Evolutionary conservation across 1,140 invertebrate genomes (phyloP).

Genomic region (Cydia pomonella): DNA sequence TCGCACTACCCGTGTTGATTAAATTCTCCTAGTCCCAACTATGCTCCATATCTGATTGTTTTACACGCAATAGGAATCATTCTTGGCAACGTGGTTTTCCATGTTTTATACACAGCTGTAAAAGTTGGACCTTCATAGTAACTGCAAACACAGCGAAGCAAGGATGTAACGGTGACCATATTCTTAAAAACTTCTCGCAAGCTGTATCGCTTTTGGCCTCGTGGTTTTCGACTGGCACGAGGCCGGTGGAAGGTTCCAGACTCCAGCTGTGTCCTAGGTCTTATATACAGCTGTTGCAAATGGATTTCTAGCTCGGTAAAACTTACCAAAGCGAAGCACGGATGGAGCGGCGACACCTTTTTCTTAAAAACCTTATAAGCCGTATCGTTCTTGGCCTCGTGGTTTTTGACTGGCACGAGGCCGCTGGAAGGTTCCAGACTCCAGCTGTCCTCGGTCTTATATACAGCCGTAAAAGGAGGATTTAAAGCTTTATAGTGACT

Average conservation of each 20-base stretch:
- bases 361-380: conserved; percentile 88
- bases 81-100: too few relatives aligned
- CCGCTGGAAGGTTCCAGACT: conserved; percentile 56
- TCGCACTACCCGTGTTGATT: too few relatives aligned
- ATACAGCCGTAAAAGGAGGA: conserved; percentile 84
- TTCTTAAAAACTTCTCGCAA: conserved; percentile 89
- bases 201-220: conserved; percentile 58
- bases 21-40: too few relatives aligned
- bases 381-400: conserved; percentile 48
- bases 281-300: conserved; percentile 86
- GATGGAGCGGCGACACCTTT: conserved; percentile 86
- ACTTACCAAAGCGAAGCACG: conserved; percentile 86
- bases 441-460: conserved; percentile 85
- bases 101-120: too few relatives aligned
- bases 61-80: too few relatives aligned
- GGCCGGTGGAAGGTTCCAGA: conserved; percentile 53
- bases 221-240: conserved; percentile 38
- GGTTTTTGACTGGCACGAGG: conserved; percentile 39
- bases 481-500: too few relatives aligned
- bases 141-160: conserved; percentile 85
- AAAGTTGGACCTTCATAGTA: conserved; percentile 82
- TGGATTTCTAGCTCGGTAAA: conserved; percentile 83
- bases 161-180: conserved; percentile 86
- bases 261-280: conserved; percentile 84
- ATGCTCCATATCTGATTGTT: too few relatives aligned